A percentile compares a stretch with the other conserved stretches of the same genome.
Evolutionary conservation across 37 sponge, comb jelly and placozoan species (phyloP).

Genomic region (Halichondria panicea): DNA sequence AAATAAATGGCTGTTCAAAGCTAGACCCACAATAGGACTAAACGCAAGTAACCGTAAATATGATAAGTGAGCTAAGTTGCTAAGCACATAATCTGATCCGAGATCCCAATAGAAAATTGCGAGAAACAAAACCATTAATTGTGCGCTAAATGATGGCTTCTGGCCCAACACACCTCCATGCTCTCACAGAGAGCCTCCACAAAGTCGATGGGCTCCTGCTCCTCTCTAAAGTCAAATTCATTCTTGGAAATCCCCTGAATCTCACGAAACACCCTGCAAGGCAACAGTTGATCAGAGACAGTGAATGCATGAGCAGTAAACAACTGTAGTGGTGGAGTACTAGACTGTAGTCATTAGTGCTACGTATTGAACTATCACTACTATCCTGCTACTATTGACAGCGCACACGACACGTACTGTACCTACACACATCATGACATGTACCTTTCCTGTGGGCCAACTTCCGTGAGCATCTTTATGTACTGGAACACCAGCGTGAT

Average conservation of each 20-base stretch:
- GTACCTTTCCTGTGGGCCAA: conserved; percentile 50
- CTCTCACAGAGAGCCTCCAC: conserved; percentile 52
- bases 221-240: conserved; percentile 50
- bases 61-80: too few species aligned
- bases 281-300: neutral
- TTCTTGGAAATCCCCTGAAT: conserved; percentile 45
- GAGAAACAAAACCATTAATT: neutral
- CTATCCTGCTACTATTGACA: neutral
- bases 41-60: too few species aligned
- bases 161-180: conserved; percentile 67
- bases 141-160: too few species aligned
- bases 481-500: conserved; percentile 61
- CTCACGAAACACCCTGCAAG: conserved; percentile 44
- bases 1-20: too few species aligned
- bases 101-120: neutral
- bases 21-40: too few species aligned
- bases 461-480: conserved; percentile 31
- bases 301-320: neutral
- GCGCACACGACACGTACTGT: neutral
- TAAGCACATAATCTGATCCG: neutral
- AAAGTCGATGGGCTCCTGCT: conserved; percentile 59
- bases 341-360: neutral
- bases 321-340: neutral
- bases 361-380: neutral
- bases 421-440: neutral